Percentiles rank a stretch among this genome's conserved stretches.
Evolutionary conservation across 2,113 vertebrate genomes (phyloP).

Genomic region (Lamprotornis superbus): DNA sequence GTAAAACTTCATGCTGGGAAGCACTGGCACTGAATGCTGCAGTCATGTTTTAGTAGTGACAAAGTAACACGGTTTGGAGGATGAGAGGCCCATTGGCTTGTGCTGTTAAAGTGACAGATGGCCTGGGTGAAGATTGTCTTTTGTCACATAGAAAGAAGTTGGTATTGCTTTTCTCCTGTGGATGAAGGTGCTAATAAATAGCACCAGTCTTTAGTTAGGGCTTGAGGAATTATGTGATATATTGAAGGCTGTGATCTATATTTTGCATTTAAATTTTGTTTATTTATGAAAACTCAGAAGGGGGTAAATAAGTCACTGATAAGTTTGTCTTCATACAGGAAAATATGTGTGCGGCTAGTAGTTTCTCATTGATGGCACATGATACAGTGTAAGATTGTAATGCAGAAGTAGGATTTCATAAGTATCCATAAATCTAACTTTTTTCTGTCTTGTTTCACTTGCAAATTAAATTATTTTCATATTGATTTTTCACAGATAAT

Average conservation of each 20-base stretch:
- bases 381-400: background rate
- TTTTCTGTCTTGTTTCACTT: background rate
- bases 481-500: background rate
- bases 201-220: background rate
- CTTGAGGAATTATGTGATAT: background rate
- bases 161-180: background rate
- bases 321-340: background rate
- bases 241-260: background rate
- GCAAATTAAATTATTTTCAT: background rate
- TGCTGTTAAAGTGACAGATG: background rate
- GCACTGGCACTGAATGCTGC: background rate
- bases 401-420: background rate
- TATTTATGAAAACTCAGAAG: background rate
- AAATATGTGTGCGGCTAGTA: background rate
- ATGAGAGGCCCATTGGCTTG: background rate
- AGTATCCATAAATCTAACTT: background rate
- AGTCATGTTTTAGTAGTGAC: background rate
- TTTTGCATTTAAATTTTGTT: background rate
- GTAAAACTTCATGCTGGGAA: background rate
- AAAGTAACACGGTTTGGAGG: background rate
- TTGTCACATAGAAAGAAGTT: background rate
- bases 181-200: background rate
- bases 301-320: background rate
- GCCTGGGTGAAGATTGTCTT: background rate
- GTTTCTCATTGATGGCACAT: background rate